Conservation (phyloP, 1,140 invertebrate species). For the Diachasma alloeum region DNA sequence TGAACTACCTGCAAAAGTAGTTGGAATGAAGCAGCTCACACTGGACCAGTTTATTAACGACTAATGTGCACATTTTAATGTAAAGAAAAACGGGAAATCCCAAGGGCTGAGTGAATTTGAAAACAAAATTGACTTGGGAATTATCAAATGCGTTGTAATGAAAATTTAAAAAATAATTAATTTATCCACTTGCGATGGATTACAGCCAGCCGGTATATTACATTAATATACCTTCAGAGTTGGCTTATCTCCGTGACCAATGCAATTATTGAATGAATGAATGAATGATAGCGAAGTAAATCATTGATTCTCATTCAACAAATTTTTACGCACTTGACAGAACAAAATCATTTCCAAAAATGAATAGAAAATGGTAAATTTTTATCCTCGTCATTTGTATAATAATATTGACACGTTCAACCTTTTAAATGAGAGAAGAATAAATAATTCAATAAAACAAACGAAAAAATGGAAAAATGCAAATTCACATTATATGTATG, state of each 20-base stretch:
- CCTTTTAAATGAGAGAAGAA: background rate
- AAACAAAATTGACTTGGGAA: conserved; percentile 46
- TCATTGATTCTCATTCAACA: conserved; percentile 55
- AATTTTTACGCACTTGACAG: conserved; percentile 60
- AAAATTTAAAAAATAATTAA: conserved; percentile 40
- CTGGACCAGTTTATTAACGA: conserved; percentile 35
- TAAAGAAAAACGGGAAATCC: conserved; percentile 49
- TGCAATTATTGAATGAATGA: conserved; percentile 49
- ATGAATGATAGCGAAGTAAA: conserved; percentile 49
- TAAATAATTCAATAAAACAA: conserved; percentile 48
- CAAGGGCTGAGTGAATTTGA: conserved; percentile 33
- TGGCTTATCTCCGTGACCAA: conserved; percentile 60
- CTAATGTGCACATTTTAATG: conserved; percentile 55
- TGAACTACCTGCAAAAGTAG: background rate
- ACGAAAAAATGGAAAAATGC: conserved; percentile 12
- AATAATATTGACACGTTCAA: conserved; percentile 54
- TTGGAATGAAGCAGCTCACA: background rate
- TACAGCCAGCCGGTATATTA: conserved; percentile 62
- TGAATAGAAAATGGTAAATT: conserved; percentile 40
- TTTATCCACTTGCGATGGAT: conserved; percentile 44
- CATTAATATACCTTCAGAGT: conserved; percentile 64
- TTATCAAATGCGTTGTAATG: conserved; percentile 41
- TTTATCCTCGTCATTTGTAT: conserved; percentile 66
- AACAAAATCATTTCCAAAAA: conserved; percentile 23
- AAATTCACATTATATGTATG: conserved; percentile 63